phyloP scores from a whole-genome alignment of 2,797 vertebrate genomes.

The Cetoscarus ocellatus region DNA sequence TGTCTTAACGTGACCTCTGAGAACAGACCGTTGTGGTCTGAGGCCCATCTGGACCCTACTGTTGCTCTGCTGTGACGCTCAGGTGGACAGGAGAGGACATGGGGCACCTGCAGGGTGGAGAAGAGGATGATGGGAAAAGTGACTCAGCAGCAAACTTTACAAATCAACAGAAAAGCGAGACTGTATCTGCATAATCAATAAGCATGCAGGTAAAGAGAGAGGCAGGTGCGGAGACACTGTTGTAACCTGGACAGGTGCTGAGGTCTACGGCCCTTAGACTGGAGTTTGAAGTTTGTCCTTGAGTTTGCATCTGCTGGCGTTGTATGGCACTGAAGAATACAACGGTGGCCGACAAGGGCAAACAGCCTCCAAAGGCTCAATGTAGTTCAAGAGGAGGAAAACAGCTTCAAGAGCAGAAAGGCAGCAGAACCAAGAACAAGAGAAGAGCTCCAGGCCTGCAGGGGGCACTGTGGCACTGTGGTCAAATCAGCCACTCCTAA shows the following conservation, averaged over 20 bases:
- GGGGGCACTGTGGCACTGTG: too few species aligned
- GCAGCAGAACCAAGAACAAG: too few species aligned
- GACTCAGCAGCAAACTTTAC: slow-evolving; percentile 39
- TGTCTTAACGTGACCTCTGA: slow-evolving; percentile 8
- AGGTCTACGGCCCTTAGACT: background rate
- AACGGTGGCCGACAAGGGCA: too few species aligned
- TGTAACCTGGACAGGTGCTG: slow-evolving; percentile 22
- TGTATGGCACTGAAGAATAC: too few species aligned
- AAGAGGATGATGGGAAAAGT: slow-evolving; percentile 21
- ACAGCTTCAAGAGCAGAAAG: too few species aligned
- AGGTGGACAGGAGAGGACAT: slow-evolving; percentile 47
- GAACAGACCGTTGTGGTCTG: slow-evolving; percentile 13
- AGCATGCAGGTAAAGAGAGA: slow-evolving; percentile 20
- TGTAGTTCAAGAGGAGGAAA: too few species aligned
- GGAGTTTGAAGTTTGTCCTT: background rate
- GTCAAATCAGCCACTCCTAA: too few species aligned
- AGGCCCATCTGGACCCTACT: slow-evolving; percentile 43
- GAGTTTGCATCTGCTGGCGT: background rate
- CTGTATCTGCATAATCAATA: slow-evolving; percentile 22
- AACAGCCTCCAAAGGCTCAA: too few species aligned
- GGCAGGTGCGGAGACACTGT: background rate
- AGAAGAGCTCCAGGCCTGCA: too few species aligned
- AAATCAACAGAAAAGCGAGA: slow-evolving; percentile 3
- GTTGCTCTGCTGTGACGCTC: background rate
- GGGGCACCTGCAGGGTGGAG: slow-evolving; percentile 23